A percentile compares a stretch with the other conserved stretches of the same genome.
These are phyloP conservation scores for Bemisia tabaci DNA, from an alignment of 1,140 invertebrate genomes.

Conservation along the genomic window DNA sequence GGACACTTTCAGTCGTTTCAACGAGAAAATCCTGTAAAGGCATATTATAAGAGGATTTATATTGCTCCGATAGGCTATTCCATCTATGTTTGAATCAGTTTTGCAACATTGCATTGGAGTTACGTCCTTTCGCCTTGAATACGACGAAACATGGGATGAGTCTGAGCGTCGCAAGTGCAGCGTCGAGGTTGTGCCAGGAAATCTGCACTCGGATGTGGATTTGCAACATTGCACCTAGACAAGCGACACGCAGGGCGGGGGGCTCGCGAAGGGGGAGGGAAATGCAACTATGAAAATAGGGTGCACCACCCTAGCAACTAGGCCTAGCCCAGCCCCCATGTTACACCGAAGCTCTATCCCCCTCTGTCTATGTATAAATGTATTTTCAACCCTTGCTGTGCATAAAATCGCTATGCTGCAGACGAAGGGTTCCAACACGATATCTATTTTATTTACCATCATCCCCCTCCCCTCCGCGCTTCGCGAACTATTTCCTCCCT, in stretches of 20 bases:
- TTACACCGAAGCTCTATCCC: background rate
- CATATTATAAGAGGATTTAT: no score
- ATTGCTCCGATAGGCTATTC: no score
- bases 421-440: background rate
- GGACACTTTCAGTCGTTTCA: no score
- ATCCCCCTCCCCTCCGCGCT: background rate
- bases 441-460: background rate
- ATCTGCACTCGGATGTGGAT: background rate
- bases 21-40: no score
- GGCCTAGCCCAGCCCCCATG: background rate
- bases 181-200: no score
- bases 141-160: no score
- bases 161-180: no score
- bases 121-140: no score
- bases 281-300: background rate
- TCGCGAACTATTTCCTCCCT: background rate
- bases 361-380: background rate
- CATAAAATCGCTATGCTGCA: background rate
- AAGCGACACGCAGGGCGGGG: background rate
- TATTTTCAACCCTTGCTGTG: no score
- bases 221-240: background rate
- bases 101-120: no score
- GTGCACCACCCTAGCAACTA: background rate
- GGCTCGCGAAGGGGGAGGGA: background rate
- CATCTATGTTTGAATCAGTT: no score